Evolutionary conservation across 2,888 invertebrate genomes (phyloP).

Genomic region (Drosophila maculinotata): DNA sequence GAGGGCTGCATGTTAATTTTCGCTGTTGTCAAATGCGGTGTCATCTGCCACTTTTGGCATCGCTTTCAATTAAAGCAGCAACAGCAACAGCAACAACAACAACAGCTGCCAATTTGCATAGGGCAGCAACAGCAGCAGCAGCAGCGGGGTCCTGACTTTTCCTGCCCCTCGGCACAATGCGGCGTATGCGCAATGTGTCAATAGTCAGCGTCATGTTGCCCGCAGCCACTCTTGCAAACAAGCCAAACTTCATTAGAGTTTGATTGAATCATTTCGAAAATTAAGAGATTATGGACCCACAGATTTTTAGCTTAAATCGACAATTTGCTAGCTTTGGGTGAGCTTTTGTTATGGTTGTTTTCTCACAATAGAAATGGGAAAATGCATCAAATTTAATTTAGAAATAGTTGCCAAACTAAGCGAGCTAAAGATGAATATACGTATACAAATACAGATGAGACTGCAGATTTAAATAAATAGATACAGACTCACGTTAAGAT

Average conservation of each 20-base stretch:
- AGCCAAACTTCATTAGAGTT: conserved; percentile 29
- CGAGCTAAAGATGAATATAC: neutral
- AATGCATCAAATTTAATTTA: too few species aligned
- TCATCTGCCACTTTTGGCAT: conserved; percentile 53
- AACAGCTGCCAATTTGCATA: conserved; percentile 56
- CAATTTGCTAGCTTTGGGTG: neutral
- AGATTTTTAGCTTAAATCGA: conserved; percentile 5
- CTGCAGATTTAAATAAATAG: conserved; percentile 1
- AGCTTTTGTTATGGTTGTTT: neutral
- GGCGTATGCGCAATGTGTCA: conserved; percentile 47
- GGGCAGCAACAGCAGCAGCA: conserved; percentile 17
- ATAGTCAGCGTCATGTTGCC: conserved; percentile 21
- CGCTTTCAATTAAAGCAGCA: conserved; percentile 50
- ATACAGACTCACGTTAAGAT: too few species aligned
- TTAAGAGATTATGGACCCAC: conserved; percentile 27
- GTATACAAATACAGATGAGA: neutral
- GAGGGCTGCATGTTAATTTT: conserved; percentile 62
- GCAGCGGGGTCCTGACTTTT: neutral
- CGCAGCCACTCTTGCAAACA: conserved; percentile 6
- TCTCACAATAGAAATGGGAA: neutral
- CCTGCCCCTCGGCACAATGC: conserved; percentile 14
- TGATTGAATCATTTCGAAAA: conserved; percentile 39
- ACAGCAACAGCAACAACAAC: conserved; percentile 25
- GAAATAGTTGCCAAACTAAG: too few species aligned
- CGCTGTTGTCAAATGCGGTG: conserved; percentile 45